phyloP scores from a whole-genome alignment of 35 echinoderm and acorn worm species.

The Chiridota heheva region DNA sequence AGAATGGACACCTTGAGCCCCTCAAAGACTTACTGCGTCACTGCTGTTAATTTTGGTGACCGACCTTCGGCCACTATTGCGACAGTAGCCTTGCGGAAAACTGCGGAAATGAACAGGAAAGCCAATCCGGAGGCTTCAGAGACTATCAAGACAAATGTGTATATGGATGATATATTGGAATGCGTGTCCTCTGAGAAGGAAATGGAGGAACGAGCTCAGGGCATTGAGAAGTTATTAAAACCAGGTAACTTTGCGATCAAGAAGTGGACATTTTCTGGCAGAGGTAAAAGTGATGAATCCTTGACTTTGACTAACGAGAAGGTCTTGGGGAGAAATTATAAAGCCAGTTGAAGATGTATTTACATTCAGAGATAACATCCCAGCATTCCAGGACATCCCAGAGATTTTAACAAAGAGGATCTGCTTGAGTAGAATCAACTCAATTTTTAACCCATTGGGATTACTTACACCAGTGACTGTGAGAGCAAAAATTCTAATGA shows the following conservation, averaged over 20 bases:
- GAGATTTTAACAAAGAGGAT: slow-evolving; percentile 27
- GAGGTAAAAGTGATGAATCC: background rate
- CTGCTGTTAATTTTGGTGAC: slow-evolving; percentile 54
- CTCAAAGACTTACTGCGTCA: slow-evolving; percentile 36
- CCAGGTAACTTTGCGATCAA: slow-evolving; percentile 43
- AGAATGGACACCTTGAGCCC: slow-evolving; percentile 2
- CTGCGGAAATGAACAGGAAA: slow-evolving; percentile 5
- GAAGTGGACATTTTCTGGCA: slow-evolving; percentile 11
- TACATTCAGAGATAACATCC: background rate
- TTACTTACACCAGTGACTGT: slow-evolving; percentile 21
- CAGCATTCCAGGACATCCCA: slow-evolving; percentile 31
- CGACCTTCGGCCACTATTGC: slow-evolving; percentile 43
- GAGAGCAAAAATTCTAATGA: slow-evolving; percentile 25
- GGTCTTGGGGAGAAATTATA: slow-evolving; percentile 17
- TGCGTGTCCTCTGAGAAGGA: background rate
- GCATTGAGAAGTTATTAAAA: slow-evolving; percentile 20
- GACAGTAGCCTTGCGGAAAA: slow-evolving; percentile 40
- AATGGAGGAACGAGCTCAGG: slow-evolving; percentile 4
- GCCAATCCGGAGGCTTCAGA: background rate
- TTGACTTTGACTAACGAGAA: slow-evolving; percentile 15
- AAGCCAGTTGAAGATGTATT: background rate
- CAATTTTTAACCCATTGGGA: slow-evolving; percentile 43
- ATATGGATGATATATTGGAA: slow-evolving; percentile 43
- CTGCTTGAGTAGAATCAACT: slow-evolving; percentile 35
- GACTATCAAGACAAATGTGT: slow-evolving; percentile 31